Conservation (phyloP, 2,888 invertebrate genomes). For the Zele albiditarsus region DNA sequence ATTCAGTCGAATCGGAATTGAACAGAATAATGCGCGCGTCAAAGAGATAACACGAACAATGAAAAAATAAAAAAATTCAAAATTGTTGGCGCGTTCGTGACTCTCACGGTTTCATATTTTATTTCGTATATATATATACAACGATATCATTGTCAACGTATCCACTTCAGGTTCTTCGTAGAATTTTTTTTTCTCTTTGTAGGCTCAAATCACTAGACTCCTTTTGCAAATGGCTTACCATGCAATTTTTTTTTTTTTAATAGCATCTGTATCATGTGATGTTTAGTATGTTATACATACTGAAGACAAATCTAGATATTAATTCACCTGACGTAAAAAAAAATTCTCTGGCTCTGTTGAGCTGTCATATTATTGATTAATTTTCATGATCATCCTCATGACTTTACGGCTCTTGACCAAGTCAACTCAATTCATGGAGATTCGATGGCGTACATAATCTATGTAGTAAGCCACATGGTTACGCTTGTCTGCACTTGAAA, state of each 20-base stretch:
- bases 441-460: slow-evolving; percentile 23
- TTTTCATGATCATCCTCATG: neutral
- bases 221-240: slow-evolving; percentile 15
- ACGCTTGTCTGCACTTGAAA: slow-evolving; percentile 31
- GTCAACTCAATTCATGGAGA: slow-evolving; percentile 19
- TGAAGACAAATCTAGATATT: too few species aligned
- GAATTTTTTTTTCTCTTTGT: slow-evolving; percentile 18
- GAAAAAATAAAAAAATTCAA: neutral
- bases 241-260: slow-evolving; percentile 25
- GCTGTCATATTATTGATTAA: neutral
- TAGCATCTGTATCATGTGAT: neutral
- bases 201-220: slow-evolving; percentile 5
- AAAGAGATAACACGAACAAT: neutral
- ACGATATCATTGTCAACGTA: slow-evolving; percentile 9
- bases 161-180: slow-evolving; percentile 32
- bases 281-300: too few species aligned
- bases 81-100: neutral
- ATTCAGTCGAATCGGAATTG: too few species aligned
- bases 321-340: neutral
- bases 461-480: neutral
- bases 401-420: slow-evolving; percentile 8
- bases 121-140: slow-evolving; percentile 15
- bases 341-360: neutral
- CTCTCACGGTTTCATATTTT: slow-evolving; percentile 8
- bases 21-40: too few species aligned